Conservation (phyloP, 2,888 invertebrate genomes). For the Nasonia oneida region DNA sequence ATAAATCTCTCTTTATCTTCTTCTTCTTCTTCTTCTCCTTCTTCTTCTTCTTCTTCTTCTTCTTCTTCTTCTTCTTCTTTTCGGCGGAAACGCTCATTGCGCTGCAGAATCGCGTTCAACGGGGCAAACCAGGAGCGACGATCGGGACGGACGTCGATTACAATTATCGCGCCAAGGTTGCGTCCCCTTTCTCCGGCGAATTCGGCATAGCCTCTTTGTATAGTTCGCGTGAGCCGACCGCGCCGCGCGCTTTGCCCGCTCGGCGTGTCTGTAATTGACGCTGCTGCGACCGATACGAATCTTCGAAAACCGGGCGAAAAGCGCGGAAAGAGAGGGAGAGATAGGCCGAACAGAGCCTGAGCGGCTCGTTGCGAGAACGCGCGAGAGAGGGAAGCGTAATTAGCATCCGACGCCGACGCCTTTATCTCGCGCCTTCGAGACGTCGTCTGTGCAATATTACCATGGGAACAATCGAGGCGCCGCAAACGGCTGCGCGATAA, state of each 20-base stretch:
- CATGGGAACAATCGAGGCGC: constrained; percentile 37
- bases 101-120: neutral
- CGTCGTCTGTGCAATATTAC: neutral
- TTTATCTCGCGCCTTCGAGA: constrained; percentile 38
- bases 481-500: neutral
- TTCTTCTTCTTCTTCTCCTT: too few species aligned
- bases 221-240: neutral
- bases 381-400: constrained; percentile 3
- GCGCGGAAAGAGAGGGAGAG: neutral
- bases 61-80: too few species aligned
- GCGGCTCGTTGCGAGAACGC: too few species aligned
- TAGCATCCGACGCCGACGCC: constrained; percentile 39
- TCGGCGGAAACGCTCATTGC: too few species aligned
- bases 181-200: neutral
- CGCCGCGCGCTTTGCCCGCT: neutral
- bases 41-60: too few species aligned
- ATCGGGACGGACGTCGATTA: constrained; percentile 34
- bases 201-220: neutral
- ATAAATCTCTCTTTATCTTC: neutral
- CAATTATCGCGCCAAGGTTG: constrained; percentile 29
- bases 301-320: constrained; percentile 2
- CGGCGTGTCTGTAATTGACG: constrained; percentile 24
- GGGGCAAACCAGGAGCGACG: neutral
- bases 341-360: neutral
- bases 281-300: constrained; percentile 23